These are phyloP conservation scores for Poeciliopsis gracilis DNA, from an alignment of 2,797 vertebrate genomes.

Conservation along the genomic window DNA sequence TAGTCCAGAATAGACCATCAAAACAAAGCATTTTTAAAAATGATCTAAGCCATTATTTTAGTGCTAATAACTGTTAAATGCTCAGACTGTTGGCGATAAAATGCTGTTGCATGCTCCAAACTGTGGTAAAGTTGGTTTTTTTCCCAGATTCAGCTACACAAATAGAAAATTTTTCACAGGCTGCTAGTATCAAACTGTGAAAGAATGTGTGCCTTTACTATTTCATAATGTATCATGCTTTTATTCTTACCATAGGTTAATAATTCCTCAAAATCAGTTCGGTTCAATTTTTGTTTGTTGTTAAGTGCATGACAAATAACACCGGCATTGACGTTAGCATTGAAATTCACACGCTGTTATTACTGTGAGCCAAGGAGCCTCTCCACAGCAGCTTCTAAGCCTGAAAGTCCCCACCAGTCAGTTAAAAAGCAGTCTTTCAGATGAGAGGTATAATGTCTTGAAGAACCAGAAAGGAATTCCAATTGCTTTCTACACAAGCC, in stretches of 20 bases:
- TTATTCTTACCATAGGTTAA: background rate
- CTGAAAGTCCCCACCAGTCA: background rate
- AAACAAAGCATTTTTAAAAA: background rate
- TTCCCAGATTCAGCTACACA: background rate
- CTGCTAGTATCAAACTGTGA: background rate
- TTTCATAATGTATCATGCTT: background rate
- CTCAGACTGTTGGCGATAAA: background rate
- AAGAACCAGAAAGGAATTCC: conserved; percentile 5
- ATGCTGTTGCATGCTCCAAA: background rate
- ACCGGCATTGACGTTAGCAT: background rate
- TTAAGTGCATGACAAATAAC: background rate
- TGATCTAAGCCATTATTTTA: background rate
- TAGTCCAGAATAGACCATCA: background rate
- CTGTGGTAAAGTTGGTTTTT: no score
- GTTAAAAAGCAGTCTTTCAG: background rate
- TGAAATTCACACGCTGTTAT: conserved; percentile 4
- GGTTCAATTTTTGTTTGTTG: background rate
- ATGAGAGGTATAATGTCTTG: conserved; percentile 7
- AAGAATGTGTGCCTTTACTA: background rate
- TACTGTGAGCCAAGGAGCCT: background rate
- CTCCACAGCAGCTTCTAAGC: background rate
- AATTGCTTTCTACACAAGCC: conserved; percentile 1
- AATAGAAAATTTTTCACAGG: background rate
- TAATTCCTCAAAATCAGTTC: background rate
- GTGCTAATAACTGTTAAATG: background rate